Conservation (phyloP, 2,888 invertebrate species). For the Sicus ferrugineus region DNA sequence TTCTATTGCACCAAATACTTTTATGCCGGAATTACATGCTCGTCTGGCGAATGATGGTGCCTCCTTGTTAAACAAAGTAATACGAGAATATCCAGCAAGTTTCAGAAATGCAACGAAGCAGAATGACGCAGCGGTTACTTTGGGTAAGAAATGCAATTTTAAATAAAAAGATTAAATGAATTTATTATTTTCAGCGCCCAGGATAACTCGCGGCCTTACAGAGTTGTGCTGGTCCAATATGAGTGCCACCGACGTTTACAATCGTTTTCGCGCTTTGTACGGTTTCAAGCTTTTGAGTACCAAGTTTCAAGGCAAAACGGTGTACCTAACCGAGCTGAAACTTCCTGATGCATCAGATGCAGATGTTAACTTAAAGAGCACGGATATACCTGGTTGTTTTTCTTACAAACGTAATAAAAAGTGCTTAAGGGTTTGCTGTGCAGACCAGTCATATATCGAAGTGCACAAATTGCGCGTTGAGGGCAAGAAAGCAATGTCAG, state of each 20-base stretch:
- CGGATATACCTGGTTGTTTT: slow-evolving; percentile 68
- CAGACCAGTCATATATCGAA: slow-evolving; percentile 71
- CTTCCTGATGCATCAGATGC: slow-evolving; percentile 27
- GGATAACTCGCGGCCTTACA: slow-evolving; percentile 71
- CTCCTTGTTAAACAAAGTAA: slow-evolving; percentile 70
- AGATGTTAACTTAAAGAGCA: neutral
- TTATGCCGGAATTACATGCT: slow-evolving; percentile 72
- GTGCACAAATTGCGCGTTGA: slow-evolving; percentile 72
- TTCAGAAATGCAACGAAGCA: slow-evolving; percentile 71
- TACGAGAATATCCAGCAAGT: slow-evolving; percentile 70
- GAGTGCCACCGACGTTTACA: slow-evolving; percentile 72
- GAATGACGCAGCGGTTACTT: slow-evolving; percentile 69
- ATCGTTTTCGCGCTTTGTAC: slow-evolving; percentile 75
- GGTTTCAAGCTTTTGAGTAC: slow-evolving; percentile 72
- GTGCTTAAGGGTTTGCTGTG: slow-evolving; percentile 73
- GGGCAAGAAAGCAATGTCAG: slow-evolving; percentile 77
- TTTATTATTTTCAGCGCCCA: slow-evolving; percentile 72
- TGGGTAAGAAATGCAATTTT: slow-evolving; percentile 68
- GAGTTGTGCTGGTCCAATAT: slow-evolving; percentile 73
- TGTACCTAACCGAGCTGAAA: slow-evolving; percentile 72
- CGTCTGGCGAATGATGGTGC: slow-evolving; percentile 76
- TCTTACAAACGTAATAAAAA: slow-evolving; percentile 69
- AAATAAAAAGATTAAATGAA: neutral
- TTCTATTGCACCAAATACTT: slow-evolving; percentile 68
- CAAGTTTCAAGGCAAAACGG: slow-evolving; percentile 68